Evolutionary conservation across 2,888 invertebrate species (phyloP).

Genomic region (Chironomus tentans): DNA sequence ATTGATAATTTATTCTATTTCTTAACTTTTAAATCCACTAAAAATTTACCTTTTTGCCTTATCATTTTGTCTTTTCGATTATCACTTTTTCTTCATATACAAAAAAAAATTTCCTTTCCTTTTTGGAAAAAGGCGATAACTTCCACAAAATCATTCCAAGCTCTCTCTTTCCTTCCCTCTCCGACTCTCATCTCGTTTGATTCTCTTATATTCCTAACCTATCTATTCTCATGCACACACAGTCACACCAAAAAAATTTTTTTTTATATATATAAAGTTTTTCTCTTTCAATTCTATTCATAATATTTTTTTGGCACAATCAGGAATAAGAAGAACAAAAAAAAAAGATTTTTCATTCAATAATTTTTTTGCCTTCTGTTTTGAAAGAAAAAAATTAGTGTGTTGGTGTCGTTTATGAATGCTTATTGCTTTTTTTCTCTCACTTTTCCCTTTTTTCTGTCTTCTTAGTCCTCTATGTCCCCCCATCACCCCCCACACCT

Average conservation of each 20-base stretch:
- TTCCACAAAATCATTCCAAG: not conserved
- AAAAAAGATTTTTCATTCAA: conserved; percentile 11
- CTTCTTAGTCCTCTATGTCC: no score
- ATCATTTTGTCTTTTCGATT: conserved; percentile 20
- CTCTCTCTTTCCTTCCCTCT: not conserved
- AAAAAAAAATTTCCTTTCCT: not conserved
- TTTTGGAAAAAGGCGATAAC: not conserved
- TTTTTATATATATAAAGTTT: not conserved
- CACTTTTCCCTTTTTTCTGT: no score
- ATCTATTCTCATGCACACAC: not conserved
- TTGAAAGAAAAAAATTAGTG: no score
- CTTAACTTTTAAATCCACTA: not conserved
- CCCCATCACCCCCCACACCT: no score
- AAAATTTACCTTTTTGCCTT: conserved; percentile 21
- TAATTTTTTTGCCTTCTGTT: not conserved
- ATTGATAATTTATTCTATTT: not conserved
- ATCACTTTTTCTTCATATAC: conserved; percentile 7
- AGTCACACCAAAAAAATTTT: not conserved
- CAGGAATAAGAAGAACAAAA: not conserved
- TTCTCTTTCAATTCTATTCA: not conserved
- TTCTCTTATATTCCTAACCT: not conserved
- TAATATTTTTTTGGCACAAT: not conserved
- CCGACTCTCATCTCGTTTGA: not conserved
- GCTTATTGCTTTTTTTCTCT: no score
- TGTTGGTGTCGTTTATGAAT: no score